Percentiles rank a stretch among this genome's conserved stretches.
Conservation (phyloP, 2,113 vertebrate genomes). For the cat (Felis catus) region DNA sequence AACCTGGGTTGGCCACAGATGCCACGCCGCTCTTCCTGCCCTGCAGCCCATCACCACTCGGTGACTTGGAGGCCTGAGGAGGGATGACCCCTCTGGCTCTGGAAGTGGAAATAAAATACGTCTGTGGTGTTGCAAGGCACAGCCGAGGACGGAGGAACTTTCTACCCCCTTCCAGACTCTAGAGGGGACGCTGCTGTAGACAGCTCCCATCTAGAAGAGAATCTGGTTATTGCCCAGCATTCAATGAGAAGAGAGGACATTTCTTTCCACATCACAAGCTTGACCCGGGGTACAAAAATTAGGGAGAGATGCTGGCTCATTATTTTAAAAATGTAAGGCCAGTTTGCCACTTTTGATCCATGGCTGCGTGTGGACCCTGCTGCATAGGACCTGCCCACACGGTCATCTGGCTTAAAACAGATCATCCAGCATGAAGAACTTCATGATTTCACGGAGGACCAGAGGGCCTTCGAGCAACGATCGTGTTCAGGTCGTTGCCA, state of each 20-base stretch:
- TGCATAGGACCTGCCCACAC: background rate
- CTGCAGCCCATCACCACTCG: too few relatives aligned
- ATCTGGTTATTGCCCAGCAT: background rate
- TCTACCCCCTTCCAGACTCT: background rate
- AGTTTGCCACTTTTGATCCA: background rate
- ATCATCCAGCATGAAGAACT: background rate
- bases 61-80: background rate
- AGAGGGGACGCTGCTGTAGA: background rate
- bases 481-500: background rate
- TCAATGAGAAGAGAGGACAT: accelerated
- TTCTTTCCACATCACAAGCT: background rate
- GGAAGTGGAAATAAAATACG: background rate
- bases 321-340: background rate
- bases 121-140: background rate
- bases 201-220: background rate
- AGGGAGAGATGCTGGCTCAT: background rate
- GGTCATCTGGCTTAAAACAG: background rate
- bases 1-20: background rate
- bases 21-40: background rate
- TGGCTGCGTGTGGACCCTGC: accelerated
- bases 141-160: background rate
- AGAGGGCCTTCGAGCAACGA: background rate
- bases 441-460: background rate
- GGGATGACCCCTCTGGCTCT: background rate
- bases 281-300: background rate